Percentiles rank a stretch among this genome's conserved stretches.
phyloP scores from a whole-genome alignment of 2,888 invertebrate species.

The Kuschelorhynchus macadamiae region DNA sequence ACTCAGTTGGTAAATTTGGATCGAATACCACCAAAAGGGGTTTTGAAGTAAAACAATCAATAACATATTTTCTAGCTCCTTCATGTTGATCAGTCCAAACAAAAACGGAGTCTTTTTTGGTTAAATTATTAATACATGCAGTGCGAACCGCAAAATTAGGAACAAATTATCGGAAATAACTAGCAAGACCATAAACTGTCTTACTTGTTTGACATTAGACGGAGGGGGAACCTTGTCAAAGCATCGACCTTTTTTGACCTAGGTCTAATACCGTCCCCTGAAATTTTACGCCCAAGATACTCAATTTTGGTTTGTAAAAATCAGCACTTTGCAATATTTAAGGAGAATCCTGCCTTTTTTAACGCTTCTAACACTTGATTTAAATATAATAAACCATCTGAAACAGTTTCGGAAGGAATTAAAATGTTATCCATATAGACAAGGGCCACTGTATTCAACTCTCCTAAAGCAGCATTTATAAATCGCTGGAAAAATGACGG shows the following conservation, averaged over 20 bases:
- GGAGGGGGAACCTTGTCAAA: conserved; percentile 57
- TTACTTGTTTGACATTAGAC: conserved; percentile 48
- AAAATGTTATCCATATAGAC: conserved; percentile 44
- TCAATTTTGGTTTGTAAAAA: conserved; percentile 50
- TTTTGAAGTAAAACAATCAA: conserved; percentile 1
- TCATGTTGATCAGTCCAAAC: conserved; percentile 50
- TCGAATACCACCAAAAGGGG: too few relatives aligned
- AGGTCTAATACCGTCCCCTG: conserved; percentile 55
- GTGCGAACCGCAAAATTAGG: conserved; percentile 50
- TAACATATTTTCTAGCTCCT: conserved; percentile 49
- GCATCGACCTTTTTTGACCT: conserved; percentile 54
- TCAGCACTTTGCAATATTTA: conserved; percentile 24
- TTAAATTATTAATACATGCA: conserved; percentile 35
- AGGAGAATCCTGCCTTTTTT: conserved; percentile 22
- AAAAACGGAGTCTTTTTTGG: conserved; percentile 26
- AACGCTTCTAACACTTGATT: not conserved
- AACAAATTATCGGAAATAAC: conserved; percentile 57
- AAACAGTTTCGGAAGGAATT: conserved; percentile 28
- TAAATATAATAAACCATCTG: conserved; percentile 20
- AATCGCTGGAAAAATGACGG: conserved; percentile 53
- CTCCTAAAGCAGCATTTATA: conserved; percentile 48
- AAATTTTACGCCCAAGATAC: conserved; percentile 59
- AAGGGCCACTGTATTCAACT: conserved; percentile 11
- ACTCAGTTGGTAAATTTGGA: too few relatives aligned
- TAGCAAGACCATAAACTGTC: conserved; percentile 55